A percentile compares a stretch with the other conserved stretches of the same genome.
Conservation (phyloP, 2,888 invertebrate genomes). For the Lepidonotus clava region DNA sequence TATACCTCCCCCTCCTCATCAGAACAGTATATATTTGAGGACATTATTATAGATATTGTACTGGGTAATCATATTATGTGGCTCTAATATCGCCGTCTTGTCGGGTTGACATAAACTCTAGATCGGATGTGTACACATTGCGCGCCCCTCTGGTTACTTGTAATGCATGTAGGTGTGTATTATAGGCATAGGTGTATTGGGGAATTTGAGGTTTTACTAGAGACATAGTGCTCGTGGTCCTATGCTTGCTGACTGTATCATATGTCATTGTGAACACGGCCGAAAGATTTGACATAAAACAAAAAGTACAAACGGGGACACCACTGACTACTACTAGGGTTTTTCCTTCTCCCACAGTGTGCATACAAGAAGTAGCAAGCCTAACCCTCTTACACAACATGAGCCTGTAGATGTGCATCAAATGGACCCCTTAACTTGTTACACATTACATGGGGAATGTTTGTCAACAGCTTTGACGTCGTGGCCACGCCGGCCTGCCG, state of each 20-base stretch:
- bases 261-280: not conserved
- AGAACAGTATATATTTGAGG: conserved; percentile 36
- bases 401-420: not conserved
- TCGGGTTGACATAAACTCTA: conserved; percentile 3
- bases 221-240: conserved; percentile 9
- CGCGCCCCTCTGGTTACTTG: conserved; percentile 19
- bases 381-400: not conserved
- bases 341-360: not conserved
- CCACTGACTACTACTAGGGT: not conserved
- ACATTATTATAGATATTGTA: conserved; percentile 45
- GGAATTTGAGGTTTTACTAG: conserved; percentile 19
- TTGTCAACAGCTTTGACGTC: not conserved
- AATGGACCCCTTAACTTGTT: not conserved
- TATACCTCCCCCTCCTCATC: conserved; percentile 31
- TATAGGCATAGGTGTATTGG: not conserved
- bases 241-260: not conserved
- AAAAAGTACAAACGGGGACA: not conserved
- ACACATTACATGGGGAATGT: not conserved
- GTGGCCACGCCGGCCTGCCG: not conserved
- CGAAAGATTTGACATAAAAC: not conserved
- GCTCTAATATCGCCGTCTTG: conserved; percentile 12
- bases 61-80: conserved; percentile 41
- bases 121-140: conserved; percentile 12
- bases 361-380: not conserved
- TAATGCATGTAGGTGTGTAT: conserved; percentile 29